phyloP scores from a whole-genome alignment of 2,113 vertebrate genomes.

The Progne subis region DNA sequence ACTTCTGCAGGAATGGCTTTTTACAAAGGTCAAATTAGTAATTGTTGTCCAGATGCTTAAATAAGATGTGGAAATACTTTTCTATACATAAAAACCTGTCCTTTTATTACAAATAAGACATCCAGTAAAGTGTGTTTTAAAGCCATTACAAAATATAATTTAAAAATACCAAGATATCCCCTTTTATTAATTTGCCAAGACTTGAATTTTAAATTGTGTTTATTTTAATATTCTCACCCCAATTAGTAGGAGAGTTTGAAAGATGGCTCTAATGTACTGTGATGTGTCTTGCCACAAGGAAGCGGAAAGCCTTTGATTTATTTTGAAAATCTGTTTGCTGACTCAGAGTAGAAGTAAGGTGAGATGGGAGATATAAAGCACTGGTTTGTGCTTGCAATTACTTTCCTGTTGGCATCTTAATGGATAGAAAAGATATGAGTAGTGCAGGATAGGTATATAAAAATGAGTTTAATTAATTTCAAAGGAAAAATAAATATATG shows the following conservation, averaged over 20 bases:
- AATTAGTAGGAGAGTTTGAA: neutral
- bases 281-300: neutral
- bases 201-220: neutral
- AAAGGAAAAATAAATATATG: neutral
- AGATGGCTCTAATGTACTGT: neutral
- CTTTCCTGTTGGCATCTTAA: conserved; percentile 5
- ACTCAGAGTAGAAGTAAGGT: neutral
- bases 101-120: neutral
- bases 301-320: conserved; percentile 21
- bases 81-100: neutral
- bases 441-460: neutral
- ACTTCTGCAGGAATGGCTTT: neutral
- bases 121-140: neutral
- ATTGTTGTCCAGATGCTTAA: neutral
- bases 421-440: neutral
- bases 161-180: neutral
- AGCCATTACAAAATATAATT: neutral
- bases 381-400: neutral
- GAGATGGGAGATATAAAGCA: neutral
- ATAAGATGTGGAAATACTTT: neutral
- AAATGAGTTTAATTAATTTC: neutral
- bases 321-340: conserved; percentile 31
- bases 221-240: neutral
- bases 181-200: neutral
- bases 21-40: neutral